Conservation (phyloP, 1,140 invertebrate genomes). For the Calycopis cecrops region DNA sequence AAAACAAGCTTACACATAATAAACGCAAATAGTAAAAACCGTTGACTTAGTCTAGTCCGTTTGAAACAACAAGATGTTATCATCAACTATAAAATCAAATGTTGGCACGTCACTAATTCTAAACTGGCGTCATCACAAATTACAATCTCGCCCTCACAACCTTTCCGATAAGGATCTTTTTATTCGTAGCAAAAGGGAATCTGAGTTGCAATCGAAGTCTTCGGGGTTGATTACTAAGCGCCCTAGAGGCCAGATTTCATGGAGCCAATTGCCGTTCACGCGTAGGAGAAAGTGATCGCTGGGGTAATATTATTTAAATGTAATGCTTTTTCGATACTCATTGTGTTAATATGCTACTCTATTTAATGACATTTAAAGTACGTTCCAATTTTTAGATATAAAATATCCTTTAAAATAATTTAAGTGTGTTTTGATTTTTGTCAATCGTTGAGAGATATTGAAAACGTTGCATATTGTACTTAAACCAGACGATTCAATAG, state of each 20-base stretch:
- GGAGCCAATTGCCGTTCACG: constrained; percentile 61
- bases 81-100: constrained; percentile 39
- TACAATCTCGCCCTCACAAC: constrained; percentile 58
- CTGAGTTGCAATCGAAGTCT: constrained; percentile 60
- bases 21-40: no score
- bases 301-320: constrained; percentile 73
- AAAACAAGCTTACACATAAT: no score
- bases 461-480: no score
- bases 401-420: no score
- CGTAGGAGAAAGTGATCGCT: constrained; percentile 65
- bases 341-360: constrained; percentile 38
- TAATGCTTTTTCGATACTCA: constrained; percentile 71
- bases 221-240: constrained; percentile 62
- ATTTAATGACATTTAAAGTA: constrained; percentile 35
- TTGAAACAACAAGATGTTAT: constrained; percentile 22
- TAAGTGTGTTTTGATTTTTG: no score
- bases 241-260: constrained; percentile 69
- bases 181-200: constrained; percentile 58
- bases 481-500: no score
- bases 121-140: constrained; percentile 62
- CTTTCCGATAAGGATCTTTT: constrained; percentile 65
- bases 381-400: background rate
- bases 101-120: constrained; percentile 54
- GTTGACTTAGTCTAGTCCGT: background rate
- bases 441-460: no score